Conservation (phyloP, 2,113 vertebrate species). For the Psilopogon haemacephalus region DNA sequence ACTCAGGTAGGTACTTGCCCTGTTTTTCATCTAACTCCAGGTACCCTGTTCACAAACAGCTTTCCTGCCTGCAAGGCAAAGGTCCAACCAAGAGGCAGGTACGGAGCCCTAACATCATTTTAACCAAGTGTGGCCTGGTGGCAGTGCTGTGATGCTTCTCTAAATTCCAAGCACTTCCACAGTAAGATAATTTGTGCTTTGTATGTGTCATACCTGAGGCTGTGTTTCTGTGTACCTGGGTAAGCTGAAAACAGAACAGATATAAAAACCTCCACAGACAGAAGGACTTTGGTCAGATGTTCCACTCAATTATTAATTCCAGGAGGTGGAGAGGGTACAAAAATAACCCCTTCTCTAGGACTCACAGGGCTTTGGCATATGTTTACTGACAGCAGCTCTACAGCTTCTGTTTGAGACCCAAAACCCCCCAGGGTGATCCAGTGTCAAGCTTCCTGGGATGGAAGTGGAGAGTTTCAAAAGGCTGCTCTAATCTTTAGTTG, state of each 20-base stretch:
- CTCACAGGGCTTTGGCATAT: not conserved
- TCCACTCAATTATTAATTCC: conserved; percentile 4
- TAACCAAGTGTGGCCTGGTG: not conserved
- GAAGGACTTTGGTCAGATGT: not conserved
- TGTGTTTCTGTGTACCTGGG: not conserved
- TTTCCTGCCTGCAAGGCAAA: not conserved
- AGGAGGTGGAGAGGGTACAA: not conserved
- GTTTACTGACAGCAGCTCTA: not conserved
- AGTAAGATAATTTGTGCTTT: not conserved
- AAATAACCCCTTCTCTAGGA: not conserved
- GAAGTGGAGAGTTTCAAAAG: not conserved
- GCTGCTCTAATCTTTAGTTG: not conserved
- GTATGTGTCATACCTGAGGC: fast-evolving
- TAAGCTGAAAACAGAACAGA: conserved; percentile 7
- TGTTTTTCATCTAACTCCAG: not conserved
- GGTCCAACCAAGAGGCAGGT: not conserved
- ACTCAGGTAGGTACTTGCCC: not conserved
- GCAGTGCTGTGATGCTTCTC: not conserved
- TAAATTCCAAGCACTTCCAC: not conserved
- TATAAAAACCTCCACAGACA: not conserved
- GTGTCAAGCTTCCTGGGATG: not conserved
- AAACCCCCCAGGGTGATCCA: not conserved
- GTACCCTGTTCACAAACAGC: not conserved
- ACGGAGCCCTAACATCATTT: not conserved
- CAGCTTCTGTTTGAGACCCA: not conserved